Conservation (phyloP, 2,888 invertebrate genomes). For the Megastigmus dorsalis region DNA sequence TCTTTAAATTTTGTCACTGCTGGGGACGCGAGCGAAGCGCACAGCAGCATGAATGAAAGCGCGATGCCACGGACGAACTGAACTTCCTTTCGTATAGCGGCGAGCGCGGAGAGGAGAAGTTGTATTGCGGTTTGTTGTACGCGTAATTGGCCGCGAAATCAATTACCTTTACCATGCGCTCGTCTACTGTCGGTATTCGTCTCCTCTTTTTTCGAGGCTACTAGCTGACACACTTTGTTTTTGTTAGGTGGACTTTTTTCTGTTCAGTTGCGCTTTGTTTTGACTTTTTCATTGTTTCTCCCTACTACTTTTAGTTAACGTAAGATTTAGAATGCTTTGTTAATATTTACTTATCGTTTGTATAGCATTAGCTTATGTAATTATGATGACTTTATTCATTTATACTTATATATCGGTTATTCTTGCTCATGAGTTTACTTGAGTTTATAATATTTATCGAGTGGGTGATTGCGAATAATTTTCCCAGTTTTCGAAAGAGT, state of each 20-base stretch:
- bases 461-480: too few species aligned
- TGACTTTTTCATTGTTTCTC: not conserved
- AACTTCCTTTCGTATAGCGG: conserved; percentile 26
- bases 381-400: too few species aligned
- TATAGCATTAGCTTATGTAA: too few species aligned
- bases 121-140: conserved; percentile 22
- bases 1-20: too few species aligned
- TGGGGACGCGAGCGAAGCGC: not conserved
- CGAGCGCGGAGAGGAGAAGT: not conserved
- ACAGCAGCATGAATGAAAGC: conserved; percentile 18
- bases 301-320: too few species aligned
- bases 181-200: not conserved
- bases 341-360: too few species aligned
- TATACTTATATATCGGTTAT: too few species aligned
- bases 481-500: too few species aligned
- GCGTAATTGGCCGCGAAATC: conserved; percentile 47
- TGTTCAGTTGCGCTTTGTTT: not conserved
- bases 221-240: conserved; percentile 20
- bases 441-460: too few species aligned
- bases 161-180: conserved; percentile 30
- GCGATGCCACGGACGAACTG: not conserved
- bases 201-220: conserved; percentile 10
- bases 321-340: too few species aligned
- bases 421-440: too few species aligned
- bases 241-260: not conserved